phyloP scores from a whole-genome alignment of 2,797 vertebrate species.

The Anguilla marmorata region DNA sequence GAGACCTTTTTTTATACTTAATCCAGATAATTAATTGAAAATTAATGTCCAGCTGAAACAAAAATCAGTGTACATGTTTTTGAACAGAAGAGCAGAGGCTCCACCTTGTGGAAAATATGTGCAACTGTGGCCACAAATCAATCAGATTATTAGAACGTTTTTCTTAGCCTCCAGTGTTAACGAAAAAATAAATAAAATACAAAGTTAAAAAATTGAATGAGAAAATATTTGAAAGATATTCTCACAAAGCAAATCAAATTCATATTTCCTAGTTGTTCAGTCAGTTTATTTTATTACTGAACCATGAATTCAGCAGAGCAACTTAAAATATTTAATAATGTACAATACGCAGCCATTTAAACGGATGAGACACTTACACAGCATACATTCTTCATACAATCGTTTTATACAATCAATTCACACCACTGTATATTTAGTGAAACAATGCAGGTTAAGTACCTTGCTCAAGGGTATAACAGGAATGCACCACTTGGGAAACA shows the following conservation, averaged over 20 bases:
- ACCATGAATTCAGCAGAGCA: background rate
- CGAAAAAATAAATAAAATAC: background rate
- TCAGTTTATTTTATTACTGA: constrained; percentile 15
- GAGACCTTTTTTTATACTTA: background rate
- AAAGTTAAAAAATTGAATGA: background rate
- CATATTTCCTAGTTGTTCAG: background rate
- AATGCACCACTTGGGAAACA: background rate
- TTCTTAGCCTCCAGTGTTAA: background rate
- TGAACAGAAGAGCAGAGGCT: background rate
- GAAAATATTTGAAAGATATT: constrained; percentile 6
- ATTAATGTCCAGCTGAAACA: background rate
- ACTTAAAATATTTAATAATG: background rate
- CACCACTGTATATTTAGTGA: background rate
- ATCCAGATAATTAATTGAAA: background rate
- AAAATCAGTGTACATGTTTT: background rate
- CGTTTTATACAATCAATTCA: background rate
- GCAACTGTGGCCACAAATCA: background rate
- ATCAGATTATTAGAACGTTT: background rate
- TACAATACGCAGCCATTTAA: background rate
- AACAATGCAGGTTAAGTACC: background rate
- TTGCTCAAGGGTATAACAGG: background rate
- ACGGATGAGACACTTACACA: background rate
- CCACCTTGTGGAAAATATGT: constrained; percentile 28
- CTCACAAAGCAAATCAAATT: background rate
- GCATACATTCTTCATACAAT: background rate